These are phyloP conservation scores for Dermochelys coriacea DNA, from an alignment of 2,797 vertebrate genomes.

Conservation along the genomic window DNA sequence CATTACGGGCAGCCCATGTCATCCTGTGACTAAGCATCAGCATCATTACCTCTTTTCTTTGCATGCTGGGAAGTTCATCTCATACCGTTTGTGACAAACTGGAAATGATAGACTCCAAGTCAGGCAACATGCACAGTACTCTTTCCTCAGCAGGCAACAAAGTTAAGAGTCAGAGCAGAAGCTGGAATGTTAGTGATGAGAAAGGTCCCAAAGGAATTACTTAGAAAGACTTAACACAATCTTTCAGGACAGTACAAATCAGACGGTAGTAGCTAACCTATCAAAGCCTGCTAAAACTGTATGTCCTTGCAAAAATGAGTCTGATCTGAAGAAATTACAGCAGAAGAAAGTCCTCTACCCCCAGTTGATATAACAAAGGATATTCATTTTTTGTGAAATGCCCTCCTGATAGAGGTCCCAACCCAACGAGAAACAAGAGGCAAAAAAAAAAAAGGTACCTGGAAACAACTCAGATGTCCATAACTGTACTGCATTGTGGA, in stretches of 20 bases:
- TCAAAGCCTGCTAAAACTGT: neutral
- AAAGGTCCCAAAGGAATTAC: neutral
- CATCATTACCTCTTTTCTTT: neutral
- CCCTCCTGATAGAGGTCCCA: neutral
- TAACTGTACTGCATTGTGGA: neutral
- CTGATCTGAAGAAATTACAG: neutral
- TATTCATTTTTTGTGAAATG: neutral
- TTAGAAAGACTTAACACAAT: neutral
- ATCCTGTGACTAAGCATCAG: neutral
- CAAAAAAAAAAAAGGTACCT: neutral
- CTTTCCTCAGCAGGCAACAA: neutral
- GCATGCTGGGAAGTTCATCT: neutral
- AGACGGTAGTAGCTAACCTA: neutral
- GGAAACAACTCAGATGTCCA: neutral
- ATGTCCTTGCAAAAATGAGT: neutral
- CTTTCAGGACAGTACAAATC: neutral
- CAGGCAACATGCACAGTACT: neutral
- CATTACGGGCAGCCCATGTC: neutral
- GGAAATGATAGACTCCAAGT: fast-evolving
- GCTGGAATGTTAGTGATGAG: neutral
- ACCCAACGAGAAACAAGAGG: neutral
- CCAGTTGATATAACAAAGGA: neutral
- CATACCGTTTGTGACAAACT: neutral
- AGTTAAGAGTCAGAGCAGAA: neutral
- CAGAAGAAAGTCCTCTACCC: neutral